Evolutionary conservation across 2,797 vertebrate genomes (phyloP).

Genomic region (Phrynocephalus vlangalii): DNA sequence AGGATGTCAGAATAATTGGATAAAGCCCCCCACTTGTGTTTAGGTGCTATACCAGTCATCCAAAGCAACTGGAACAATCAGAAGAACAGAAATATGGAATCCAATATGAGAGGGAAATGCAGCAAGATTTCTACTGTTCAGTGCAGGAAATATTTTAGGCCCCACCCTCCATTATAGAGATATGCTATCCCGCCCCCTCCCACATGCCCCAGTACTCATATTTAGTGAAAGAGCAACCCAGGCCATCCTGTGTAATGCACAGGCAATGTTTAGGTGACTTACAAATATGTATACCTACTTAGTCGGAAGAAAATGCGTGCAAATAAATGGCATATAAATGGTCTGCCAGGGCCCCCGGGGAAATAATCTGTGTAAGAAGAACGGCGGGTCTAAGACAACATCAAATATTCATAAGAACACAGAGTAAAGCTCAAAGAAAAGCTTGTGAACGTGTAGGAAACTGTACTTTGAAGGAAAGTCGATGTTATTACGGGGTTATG

Average conservation of each 20-base stretch:
- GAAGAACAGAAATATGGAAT: background rate
- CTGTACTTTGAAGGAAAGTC: conserved; percentile 37
- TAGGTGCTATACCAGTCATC: background rate
- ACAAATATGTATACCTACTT: background rate
- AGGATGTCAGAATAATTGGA: background rate
- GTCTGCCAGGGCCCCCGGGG: background rate
- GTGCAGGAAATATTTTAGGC: background rate
- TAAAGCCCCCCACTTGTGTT: background rate
- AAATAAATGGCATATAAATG: conserved; percentile 34
- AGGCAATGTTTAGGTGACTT: conserved; percentile 30
- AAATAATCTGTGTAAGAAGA: conserved; percentile 36
- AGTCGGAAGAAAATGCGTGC: conserved; percentile 19
- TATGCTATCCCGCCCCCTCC: background rate
- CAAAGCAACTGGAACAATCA: background rate
- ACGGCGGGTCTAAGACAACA: conserved; percentile 21
- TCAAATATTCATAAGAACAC: conserved; percentile 55
- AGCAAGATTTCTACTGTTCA: accelerated
- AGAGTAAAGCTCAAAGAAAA: conserved; percentile 40
- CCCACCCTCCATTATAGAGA: background rate
- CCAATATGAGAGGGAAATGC: background rate
- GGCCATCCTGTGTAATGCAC: conserved; percentile 7
- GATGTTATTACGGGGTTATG: conserved; percentile 21
- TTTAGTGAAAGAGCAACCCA: background rate
- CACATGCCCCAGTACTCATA: background rate
- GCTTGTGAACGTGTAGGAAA: conserved; percentile 34